These are phyloP conservation scores for Alces alces DNA, from an alignment of 2,113 vertebrate genomes.

Conservation along the genomic window DNA sequence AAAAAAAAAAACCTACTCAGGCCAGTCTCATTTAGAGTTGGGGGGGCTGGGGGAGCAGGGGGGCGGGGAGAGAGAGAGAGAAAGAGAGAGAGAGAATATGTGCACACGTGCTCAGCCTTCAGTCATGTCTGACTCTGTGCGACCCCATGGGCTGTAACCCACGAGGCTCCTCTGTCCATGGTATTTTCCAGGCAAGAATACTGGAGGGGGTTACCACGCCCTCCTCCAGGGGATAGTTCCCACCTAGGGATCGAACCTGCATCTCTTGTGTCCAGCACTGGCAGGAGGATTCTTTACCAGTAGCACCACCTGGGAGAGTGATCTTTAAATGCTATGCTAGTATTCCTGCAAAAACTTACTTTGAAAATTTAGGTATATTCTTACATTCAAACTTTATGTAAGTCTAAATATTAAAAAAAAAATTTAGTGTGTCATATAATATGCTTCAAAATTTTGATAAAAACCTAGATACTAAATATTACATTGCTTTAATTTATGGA, in stretches of 20 bases:
- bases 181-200: not conserved
- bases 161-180: not conserved
- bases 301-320: not conserved
- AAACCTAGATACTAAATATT: not conserved
- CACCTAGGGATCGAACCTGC: not conserved
- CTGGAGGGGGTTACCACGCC: not conserved
- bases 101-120: not conserved
- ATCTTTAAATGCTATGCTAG: not conserved
- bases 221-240: not conserved
- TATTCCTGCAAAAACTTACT: not conserved
- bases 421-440: not conserved
- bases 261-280: not conserved
- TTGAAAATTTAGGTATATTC: not conserved
- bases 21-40: not conserved
- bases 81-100: no score
- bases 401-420: not conserved
- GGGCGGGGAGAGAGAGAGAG: no score
- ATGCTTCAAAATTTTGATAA: not conserved
- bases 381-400: not conserved
- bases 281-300: not conserved
- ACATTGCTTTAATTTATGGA: not conserved
- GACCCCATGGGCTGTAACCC: not conserved
- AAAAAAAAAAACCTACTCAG: not conserved
- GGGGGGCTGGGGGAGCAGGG: fast-evolving
- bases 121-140: not conserved